Evolutionary conservation across 2,888 invertebrate species (phyloP).

Genomic region (Aspidapion aeneum): DNA sequence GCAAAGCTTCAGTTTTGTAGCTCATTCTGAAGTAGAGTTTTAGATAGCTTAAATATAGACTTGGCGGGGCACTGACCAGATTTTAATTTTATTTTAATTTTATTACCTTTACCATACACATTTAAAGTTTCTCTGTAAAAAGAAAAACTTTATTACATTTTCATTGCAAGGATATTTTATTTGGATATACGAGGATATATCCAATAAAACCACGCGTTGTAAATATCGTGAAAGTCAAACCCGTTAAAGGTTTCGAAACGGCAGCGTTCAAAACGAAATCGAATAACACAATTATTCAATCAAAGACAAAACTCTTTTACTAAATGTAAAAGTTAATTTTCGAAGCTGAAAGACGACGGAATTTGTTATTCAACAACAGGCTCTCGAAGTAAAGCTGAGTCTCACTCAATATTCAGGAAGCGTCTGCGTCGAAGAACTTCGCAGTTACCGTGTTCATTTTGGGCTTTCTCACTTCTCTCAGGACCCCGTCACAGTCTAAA

Average conservation of each 20-base stretch:
- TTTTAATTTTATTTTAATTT: too few species aligned
- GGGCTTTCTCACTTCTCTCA: slow-evolving; percentile 41
- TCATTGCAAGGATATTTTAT: too few species aligned
- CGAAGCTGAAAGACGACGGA: neutral
- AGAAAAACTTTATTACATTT: too few species aligned
- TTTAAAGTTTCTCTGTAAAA: too few species aligned
- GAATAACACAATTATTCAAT: neutral
- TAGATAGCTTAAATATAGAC: too few species aligned
- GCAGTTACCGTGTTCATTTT: slow-evolving; percentile 39
- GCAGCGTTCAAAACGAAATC: neutral
- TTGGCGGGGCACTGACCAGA: too few species aligned
- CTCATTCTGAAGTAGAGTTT: too few species aligned
- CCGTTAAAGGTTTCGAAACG: neutral
- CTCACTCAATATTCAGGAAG: slow-evolving; percentile 41
- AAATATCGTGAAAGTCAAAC: neutral
- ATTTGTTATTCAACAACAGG: neutral
- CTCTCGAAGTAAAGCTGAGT: neutral
- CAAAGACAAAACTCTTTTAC: neutral
- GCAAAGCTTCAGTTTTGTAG: too few species aligned
- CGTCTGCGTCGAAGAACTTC: slow-evolving; percentile 41
- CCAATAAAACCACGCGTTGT: neutral
- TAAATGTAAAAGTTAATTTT: slow-evolving; percentile 5
- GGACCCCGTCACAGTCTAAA: slow-evolving; percentile 13
- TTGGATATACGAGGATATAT: too few species aligned
- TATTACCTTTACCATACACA: too few species aligned